Evolutionary conservation across 2,113 vertebrate genomes (phyloP).

Genomic region (Orientallactaga bullata): DNA sequence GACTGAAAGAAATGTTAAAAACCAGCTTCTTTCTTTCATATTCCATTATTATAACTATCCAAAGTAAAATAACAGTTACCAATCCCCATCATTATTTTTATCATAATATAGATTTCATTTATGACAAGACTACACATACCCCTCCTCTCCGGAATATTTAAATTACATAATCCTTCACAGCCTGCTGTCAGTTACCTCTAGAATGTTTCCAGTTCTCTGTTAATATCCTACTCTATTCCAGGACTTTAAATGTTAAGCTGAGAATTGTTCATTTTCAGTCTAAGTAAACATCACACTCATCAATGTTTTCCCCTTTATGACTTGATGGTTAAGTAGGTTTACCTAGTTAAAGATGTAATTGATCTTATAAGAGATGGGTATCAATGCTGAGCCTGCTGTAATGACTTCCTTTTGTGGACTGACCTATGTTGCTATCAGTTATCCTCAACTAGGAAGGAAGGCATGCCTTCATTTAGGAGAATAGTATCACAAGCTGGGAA

Average conservation of each 20-base stretch:
- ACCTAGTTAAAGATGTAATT: neutral
- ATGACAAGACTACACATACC: neutral
- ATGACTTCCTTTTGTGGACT: neutral
- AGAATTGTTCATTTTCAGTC: neutral
- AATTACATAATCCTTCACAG: neutral
- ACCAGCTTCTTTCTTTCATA: conserved; percentile 41
- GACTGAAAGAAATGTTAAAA: conserved; percentile 6
- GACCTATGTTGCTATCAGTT: neutral
- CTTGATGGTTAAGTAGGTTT: neutral
- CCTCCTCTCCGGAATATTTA: conserved; percentile 22
- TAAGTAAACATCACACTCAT: neutral
- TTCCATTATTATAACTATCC: neutral
- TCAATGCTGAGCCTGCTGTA: neutral
- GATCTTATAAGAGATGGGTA: neutral
- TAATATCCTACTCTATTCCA: conserved; percentile 4
- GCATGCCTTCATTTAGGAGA: neutral
- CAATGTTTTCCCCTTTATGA: neutral
- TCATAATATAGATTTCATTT: conserved; percentile 30
- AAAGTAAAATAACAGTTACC: conserved; percentile 3
- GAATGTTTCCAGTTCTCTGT: neutral
- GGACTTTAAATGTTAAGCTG: neutral
- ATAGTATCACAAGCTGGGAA: neutral
- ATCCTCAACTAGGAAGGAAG: neutral
- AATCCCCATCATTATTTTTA: neutral
- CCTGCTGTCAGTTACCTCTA: conserved; percentile 19